Evolutionary conservation across 2,797 vertebrate species (phyloP).

Genomic region (Helicolenus hilgendorfi): DNA sequence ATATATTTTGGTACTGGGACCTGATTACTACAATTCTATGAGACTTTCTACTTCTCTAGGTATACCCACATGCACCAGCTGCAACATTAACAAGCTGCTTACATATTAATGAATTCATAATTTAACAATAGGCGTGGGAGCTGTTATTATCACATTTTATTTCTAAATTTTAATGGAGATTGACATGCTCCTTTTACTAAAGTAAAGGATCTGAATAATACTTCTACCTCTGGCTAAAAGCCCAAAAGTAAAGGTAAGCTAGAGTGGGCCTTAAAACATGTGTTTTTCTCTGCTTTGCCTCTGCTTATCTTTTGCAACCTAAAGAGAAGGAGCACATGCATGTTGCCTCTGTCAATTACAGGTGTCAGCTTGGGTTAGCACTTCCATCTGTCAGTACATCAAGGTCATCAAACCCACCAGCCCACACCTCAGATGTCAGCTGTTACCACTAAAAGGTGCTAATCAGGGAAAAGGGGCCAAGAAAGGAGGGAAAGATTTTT

Average conservation of each 20-base stretch:
- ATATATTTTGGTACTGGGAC: background rate
- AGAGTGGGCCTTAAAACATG: no score
- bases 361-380: constrained; percentile 13
- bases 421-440: constrained; percentile 37
- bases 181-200: background rate
- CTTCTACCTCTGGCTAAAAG: background rate
- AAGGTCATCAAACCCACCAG: constrained; percentile 33
- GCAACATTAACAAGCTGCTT: background rate
- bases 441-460: constrained; percentile 16
- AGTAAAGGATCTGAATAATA: background rate
- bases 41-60: background rate
- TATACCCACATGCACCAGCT: background rate
- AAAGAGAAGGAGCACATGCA: background rate
- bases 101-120: background rate
- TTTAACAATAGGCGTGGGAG: background rate
- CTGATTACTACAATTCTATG: background rate
- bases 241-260: background rate
- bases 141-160: background rate
- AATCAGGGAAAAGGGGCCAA: constrained; percentile 5
- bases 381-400: constrained; percentile 50
- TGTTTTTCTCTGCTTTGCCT: background rate
- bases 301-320: background rate
- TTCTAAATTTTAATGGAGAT: background rate
- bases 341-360: constrained; percentile 13
- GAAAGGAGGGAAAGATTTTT: background rate